These are phyloP conservation scores for Epinotia brunnichana DNA, from an alignment of 2,888 invertebrate species.

Conservation along the genomic window DNA sequence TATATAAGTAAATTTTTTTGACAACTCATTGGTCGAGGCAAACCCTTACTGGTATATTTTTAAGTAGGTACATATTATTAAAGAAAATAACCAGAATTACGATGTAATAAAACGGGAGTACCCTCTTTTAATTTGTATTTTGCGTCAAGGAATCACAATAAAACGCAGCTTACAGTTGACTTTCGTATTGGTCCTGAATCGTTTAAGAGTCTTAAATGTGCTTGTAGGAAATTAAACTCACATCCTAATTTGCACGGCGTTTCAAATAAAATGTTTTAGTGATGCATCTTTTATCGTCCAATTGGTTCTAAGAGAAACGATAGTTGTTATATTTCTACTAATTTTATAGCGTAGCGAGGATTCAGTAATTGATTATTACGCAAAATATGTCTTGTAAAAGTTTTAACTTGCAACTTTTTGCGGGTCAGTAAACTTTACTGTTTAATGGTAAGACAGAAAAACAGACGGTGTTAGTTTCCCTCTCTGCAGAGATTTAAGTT, in stretches of 20 bases:
- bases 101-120: conserved; percentile 67
- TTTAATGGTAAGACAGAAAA: too few relatives aligned
- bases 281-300: not conserved
- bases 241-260: conserved; percentile 48
- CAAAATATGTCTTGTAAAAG: too few relatives aligned
- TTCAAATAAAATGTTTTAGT: conserved; percentile 15
- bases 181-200: conserved; percentile 61
- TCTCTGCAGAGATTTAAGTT: too few relatives aligned
- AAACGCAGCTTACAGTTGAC: conserved; percentile 62
- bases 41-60: conserved; percentile 19
- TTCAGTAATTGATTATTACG: not conserved
- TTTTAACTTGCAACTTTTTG: too few relatives aligned
- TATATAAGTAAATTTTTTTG: not conserved
- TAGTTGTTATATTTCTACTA: not conserved
- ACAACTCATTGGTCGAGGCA: not conserved
- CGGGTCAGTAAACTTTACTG: too few relatives aligned
- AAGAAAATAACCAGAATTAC: conserved; percentile 64
- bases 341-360: not conserved
- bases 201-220: conserved; percentile 68
- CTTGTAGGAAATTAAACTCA: conserved; percentile 67
- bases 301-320: not conserved
- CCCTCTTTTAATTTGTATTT: conserved; percentile 68
- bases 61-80: conserved; percentile 50
- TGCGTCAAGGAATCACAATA: conserved; percentile 66
- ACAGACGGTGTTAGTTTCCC: too few relatives aligned